Conservation (phyloP, 1,140 invertebrate species). For the Drosophila obscura region DNA sequence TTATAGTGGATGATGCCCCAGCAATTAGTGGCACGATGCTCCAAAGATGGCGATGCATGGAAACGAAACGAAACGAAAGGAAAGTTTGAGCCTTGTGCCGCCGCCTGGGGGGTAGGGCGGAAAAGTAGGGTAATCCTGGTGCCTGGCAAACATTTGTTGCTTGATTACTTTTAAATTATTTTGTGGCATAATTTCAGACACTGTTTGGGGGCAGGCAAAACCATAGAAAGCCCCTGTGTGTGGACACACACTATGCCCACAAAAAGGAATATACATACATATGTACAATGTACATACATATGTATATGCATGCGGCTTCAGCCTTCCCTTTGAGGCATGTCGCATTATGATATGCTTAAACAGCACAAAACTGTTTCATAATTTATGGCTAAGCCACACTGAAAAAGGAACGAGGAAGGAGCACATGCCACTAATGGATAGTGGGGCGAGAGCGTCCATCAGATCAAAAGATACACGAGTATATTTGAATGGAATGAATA, state of each 20-base stretch:
- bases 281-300: not conserved
- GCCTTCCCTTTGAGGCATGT: slow-evolving; percentile 57
- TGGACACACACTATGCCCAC: slow-evolving; percentile 42
- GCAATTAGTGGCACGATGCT: slow-evolving; percentile 61
- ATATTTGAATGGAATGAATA: not conserved
- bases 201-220: slow-evolving; percentile 16
- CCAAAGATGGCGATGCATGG: slow-evolving; percentile 29
- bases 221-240: slow-evolving; percentile 22
- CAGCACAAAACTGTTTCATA: slow-evolving; percentile 83
- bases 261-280: slow-evolving; percentile 14
- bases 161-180: slow-evolving; percentile 84
- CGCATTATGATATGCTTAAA: slow-evolving; percentile 81
- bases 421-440: slow-evolving; percentile 36
- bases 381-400: slow-evolving; percentile 68
- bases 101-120: too few relatives aligned
- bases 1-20: slow-evolving; percentile 59
- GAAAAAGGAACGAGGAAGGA: not conserved
- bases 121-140: slow-evolving; percentile 1
- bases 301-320: not conserved
- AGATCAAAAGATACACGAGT: slow-evolving; percentile 37
- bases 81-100: slow-evolving; percentile 15
- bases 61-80: slow-evolving; percentile 20
- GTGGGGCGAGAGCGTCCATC: slow-evolving; percentile 14
- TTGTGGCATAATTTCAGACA: slow-evolving; percentile 78
- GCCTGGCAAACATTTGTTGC: slow-evolving; percentile 80